Percentiles rank a stretch among this genome's conserved stretches.
Conservation (phyloP, 2,797 vertebrate genomes). For the Chelon labrosus region DNA sequence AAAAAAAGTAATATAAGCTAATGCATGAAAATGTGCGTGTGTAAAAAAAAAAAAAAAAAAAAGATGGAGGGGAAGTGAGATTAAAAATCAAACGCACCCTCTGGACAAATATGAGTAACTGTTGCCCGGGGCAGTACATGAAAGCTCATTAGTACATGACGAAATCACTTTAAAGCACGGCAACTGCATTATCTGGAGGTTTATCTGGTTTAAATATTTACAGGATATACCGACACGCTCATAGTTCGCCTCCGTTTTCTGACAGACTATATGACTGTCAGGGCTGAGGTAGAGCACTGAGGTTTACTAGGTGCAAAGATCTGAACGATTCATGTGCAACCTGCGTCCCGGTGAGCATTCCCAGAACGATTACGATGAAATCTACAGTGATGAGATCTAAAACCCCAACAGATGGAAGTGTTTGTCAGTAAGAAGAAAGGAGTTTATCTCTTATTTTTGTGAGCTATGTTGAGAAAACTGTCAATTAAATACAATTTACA, state of each 20-base stretch:
- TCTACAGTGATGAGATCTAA: not conserved
- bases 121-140: constrained; percentile 46
- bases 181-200: constrained; percentile 16
- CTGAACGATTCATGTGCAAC: constrained; percentile 13
- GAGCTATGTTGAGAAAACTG: not conserved
- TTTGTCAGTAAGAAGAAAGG: not conserved
- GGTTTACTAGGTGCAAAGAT: not conserved
- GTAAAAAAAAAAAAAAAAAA: not conserved
- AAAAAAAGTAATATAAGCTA: constrained; percentile 29
- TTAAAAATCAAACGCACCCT: constrained; percentile 60
- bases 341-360: not conserved
- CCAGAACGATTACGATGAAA: not conserved
- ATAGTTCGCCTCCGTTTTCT: not conserved
- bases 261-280: constrained; percentile 12
- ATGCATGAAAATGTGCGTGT: constrained; percentile 18
- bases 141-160: constrained; percentile 49
- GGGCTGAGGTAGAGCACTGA: not conserved
- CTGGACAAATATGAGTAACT: constrained; percentile 56
- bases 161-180: constrained; percentile 32
- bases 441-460: not conserved
- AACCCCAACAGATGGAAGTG: not conserved
- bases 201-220: constrained; percentile 18
- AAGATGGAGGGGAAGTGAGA: constrained; percentile 20
- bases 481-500: too few species aligned
- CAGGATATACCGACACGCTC: constrained; percentile 7